Percentiles rank a stretch among this genome's conserved stretches.
These are phyloP conservation scores for Porites rus DNA, from an alignment of 92 coral and sea anemone species.

Conservation along the genomic window DNA sequence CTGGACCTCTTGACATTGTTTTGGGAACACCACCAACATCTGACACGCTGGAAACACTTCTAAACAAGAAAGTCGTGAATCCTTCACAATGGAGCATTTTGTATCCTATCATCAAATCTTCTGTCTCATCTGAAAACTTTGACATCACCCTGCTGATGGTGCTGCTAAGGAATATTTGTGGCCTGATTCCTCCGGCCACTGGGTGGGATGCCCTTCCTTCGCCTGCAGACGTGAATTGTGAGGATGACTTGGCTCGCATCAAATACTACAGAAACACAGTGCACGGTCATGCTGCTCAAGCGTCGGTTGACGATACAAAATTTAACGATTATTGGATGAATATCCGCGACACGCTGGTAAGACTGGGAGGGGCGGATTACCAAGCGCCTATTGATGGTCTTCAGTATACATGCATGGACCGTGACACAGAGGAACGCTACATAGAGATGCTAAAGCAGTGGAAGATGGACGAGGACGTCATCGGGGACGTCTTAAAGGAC, in stretches of 20 bases:
- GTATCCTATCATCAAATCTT: slow-evolving; percentile 2
- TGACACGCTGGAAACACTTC: background rate
- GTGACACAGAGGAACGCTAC: slow-evolving; percentile 14
- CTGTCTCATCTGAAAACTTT: background rate
- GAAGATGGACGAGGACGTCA: background rate
- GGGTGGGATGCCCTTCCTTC: no score
- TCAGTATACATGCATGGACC: slow-evolving; percentile 29
- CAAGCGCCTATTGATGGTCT: background rate
- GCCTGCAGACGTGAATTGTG: slow-evolving; percentile 7
- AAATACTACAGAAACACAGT: slow-evolving; percentile 26
- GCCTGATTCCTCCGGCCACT: no score
- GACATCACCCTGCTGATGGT: no score
- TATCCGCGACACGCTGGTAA: slow-evolving; percentile 33
- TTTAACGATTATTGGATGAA: slow-evolving; percentile 38
- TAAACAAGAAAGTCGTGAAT: background rate
- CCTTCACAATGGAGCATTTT: background rate
- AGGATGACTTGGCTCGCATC: slow-evolving; percentile 44
- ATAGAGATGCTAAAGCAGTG: background rate
- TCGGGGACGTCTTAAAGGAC: no score
- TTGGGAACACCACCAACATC: background rate
- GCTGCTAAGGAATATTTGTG: no score
- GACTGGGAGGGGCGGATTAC: slow-evolving; percentile 43
- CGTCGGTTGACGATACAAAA: slow-evolving; percentile 27
- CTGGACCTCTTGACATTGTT: background rate
- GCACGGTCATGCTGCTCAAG: slow-evolving; percentile 11